Conservation (phyloP, 2,113 vertebrate genomes). For the Jaculus jaculus region DNA sequence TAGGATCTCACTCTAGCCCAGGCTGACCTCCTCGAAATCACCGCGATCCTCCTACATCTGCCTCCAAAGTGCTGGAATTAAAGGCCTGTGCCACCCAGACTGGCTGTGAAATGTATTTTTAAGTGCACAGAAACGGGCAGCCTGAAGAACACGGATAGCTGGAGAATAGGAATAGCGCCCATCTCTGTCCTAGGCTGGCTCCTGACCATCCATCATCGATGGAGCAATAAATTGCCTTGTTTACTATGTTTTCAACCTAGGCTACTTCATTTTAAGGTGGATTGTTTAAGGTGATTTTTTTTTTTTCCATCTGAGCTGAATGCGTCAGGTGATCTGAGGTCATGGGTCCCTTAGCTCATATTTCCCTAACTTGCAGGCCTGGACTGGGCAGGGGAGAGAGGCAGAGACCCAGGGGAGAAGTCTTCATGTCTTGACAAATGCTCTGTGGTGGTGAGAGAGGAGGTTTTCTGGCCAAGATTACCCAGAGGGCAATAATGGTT, state of each 20-base stretch:
- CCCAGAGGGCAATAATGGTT: background rate
- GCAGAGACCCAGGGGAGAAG: background rate
- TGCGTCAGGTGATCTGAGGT: background rate
- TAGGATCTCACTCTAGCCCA: too few species aligned
- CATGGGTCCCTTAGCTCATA: background rate
- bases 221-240: background rate
- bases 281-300: background rate
- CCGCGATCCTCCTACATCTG: too few species aligned
- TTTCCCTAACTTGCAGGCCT: background rate
- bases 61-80: too few species aligned
- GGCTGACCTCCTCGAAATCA: too few species aligned
- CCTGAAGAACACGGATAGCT: background rate
- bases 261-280: constrained; percentile 4
- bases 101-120: too few species aligned
- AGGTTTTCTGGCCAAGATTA: background rate
- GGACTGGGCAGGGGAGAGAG: background rate
- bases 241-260: background rate
- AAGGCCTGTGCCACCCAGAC: too few species aligned
- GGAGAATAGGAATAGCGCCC: background rate
- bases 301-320: background rate
- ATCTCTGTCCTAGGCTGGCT: background rate
- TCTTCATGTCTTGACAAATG: background rate
- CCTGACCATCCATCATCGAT: background rate
- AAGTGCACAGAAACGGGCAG: background rate
- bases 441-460: constrained; percentile 29